Conservation (phyloP, 2,888 invertebrate genomes). For the Myathropa florea region DNA sequence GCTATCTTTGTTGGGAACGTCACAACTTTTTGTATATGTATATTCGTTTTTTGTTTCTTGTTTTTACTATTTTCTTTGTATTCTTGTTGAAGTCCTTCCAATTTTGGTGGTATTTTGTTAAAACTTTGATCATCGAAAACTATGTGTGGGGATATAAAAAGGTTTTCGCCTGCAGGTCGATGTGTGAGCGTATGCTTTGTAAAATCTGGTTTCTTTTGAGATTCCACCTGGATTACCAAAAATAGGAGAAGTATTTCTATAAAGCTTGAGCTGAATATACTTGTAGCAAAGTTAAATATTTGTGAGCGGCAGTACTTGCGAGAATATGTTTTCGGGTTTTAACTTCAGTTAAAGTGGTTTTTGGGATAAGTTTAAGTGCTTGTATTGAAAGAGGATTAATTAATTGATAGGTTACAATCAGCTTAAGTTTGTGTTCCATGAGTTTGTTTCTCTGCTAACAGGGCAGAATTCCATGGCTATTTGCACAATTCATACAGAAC, state of each 20-base stretch:
- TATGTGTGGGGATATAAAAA: conserved; percentile 18
- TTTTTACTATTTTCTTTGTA: conserved; percentile 5
- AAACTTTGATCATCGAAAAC: conserved; percentile 30
- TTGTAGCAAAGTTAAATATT: not conserved
- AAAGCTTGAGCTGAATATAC: no score
- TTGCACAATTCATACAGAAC: no score
- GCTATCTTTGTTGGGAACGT: conserved; percentile 1
- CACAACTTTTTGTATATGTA: not conserved
- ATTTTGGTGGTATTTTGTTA: conserved; percentile 44
- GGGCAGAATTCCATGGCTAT: no score
- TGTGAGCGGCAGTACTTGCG: not conserved
- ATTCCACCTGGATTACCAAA: not conserved
- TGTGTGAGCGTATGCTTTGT: conserved; percentile 10
- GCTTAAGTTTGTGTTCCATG: no score
- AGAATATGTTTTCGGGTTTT: not conserved
- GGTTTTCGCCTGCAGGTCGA: not conserved
- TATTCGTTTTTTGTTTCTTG: conserved; percentile 9
- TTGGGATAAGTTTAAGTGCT: no score
- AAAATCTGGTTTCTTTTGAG: not conserved
- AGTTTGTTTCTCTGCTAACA: no score
- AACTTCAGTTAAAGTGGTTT: no score
- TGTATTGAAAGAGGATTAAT: no score
- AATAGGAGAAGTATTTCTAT: not conserved
- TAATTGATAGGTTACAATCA: no score
- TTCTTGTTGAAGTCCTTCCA: not conserved